Base-by-base conservation (phyloP, 1,140 invertebrate species). In the Eriocheir sinensis region DNA sequence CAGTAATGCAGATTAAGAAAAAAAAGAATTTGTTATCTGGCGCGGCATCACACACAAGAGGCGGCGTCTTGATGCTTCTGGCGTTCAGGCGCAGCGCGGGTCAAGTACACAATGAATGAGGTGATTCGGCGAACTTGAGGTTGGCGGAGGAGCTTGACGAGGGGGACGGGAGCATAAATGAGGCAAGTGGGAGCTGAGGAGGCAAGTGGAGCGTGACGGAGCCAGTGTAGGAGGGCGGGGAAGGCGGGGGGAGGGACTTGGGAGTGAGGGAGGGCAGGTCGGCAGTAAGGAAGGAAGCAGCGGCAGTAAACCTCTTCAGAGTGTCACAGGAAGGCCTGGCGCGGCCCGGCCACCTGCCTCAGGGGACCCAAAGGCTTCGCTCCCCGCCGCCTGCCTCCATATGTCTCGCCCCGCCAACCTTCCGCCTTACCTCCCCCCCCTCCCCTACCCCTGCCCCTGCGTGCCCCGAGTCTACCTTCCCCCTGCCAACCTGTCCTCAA, bases 261-360 rank as follows among this genome's bases (percentile, higher is more conserved):
- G n/a, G n/a, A n/a, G n/a, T n/a, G n/a, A n/a, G n/a, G n/a, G n/a
- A n/a, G n/a, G n/a, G 60, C 6, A n/a, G 60, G 1, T 21, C 6
- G 60, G 60, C 60, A 21, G 60, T 72, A 72, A 72, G n/a, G 60
- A 72, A 72, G 60, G 60, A 72, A 21, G n/a, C 60, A n/a, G 60
- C 60, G 60, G 60, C 60, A 72, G 60, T 72, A 72, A 72, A 72
- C 60, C 60, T 72, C 60, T 72, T 72, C 60, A 72, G n/a, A n/a
- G 60, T 72, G 60, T 72, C 60, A 72, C 60, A n/a, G 60, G 60
- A n/a, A 72, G 60, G n/a, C 60, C 60, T 72, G 21, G 60, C n/a
- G 60, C 60, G 60, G 60, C 60, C 60, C 9, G 27, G n/a, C 60
- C n/a, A n/a, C 60, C 27, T 72, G 12, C 60, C 60, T 72, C 60